phyloP scores from a whole-genome alignment of 2,113 vertebrate genomes.

The Thermophis baileyi region DNA sequence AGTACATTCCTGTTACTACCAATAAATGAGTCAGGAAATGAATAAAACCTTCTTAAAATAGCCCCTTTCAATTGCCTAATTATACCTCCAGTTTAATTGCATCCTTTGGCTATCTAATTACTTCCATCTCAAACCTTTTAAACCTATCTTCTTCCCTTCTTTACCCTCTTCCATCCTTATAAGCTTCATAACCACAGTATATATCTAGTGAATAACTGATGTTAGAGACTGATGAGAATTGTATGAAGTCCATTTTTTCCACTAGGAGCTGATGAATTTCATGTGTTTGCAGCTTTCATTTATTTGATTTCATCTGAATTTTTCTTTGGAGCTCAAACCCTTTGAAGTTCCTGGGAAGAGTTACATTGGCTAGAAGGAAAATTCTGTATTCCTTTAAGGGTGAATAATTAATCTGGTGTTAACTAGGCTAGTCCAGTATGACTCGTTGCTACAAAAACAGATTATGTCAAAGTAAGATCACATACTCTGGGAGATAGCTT shows the following conservation, averaged over 20 bases:
- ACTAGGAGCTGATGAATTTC: background rate
- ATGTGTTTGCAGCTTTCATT: rapidly evolving
- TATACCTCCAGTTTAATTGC: background rate
- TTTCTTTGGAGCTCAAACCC: background rate
- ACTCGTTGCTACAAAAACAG: background rate
- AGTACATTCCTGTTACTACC: background rate
- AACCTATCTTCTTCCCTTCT: background rate
- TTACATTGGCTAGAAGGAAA: background rate
- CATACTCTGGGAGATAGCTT: background rate
- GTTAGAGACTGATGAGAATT: background rate
- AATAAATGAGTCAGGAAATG: background rate
- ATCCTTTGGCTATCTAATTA: background rate
- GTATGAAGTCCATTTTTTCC: rapidly evolving
- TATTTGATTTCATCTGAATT: background rate
- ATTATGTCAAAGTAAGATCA: background rate
- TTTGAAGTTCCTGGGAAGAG: slow-evolving; percentile 9
- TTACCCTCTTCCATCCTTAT: background rate
- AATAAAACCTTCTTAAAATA: background rate
- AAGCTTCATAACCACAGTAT: rapidly evolving
- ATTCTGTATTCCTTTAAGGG: background rate
- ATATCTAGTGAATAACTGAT: rapidly evolving
- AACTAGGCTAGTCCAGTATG: background rate
- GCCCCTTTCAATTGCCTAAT: background rate
- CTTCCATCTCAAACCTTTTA: background rate
- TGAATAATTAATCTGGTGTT: slow-evolving; percentile 20